Percentiles rank a stretch among this genome's conserved stretches.
These are phyloP conservation scores for Diarsia brunnea DNA, from an alignment of 2,888 invertebrate species.

Conservation along the genomic window DNA sequence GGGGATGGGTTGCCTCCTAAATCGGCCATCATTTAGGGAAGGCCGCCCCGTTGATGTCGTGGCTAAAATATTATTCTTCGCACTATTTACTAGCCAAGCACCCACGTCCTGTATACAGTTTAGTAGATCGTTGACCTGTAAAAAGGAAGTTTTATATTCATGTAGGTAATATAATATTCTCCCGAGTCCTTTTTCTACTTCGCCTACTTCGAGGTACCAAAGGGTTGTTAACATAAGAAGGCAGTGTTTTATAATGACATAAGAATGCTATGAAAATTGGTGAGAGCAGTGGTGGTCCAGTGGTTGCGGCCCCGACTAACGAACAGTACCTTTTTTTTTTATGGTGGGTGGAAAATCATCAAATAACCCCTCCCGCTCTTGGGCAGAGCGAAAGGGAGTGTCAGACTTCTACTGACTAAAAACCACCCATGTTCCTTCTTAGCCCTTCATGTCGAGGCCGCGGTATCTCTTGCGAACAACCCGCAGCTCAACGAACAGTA, in stretches of 20 bases:
- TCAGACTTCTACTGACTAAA: no score
- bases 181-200: not conserved
- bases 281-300: not conserved
- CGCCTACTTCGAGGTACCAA: not conserved
- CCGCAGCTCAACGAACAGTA: no score
- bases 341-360: no score
- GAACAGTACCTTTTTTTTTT: no score
- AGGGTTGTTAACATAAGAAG: not conserved
- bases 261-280: not conserved
- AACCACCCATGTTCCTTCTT: no score
- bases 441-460: no score
- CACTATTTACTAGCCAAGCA: slow-evolving; percentile 65
- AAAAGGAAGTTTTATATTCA: slow-evolving; percentile 29
- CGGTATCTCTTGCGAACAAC: no score
- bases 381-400: no score
- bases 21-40: slow-evolving; percentile 48
- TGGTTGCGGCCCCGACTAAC: no score
- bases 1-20: slow-evolving; percentile 52
- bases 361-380: no score
- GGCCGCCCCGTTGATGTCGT: slow-evolving; percentile 46
- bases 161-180: not conserved
- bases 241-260: not conserved
- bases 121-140: slow-evolving; percentile 59
- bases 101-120: slow-evolving; percentile 56
- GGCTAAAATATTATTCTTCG: slow-evolving; percentile 67